Evolutionary conservation across 2,888 invertebrate species (phyloP).

Genomic region (Acleris literana): DNA sequence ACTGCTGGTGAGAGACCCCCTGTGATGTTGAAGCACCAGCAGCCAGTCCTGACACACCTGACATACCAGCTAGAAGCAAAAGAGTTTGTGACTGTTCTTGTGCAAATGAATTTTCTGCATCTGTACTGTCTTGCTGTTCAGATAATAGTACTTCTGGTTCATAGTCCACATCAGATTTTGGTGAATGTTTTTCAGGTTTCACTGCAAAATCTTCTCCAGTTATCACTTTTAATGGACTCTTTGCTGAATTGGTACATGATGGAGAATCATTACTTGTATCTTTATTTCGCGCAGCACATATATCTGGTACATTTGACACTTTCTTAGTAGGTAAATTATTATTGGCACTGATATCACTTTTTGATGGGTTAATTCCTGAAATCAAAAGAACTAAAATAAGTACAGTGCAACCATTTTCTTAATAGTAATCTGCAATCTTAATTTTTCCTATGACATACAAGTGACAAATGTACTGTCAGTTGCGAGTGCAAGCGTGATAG

Average conservation of each 20-base stretch:
- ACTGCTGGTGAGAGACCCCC: conserved; percentile 68
- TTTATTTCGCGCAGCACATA: conserved; percentile 58
- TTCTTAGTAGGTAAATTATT: conserved; percentile 65
- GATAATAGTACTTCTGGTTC: conserved; percentile 78
- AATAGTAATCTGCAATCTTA: no score
- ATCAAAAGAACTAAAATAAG: conserved; percentile 37
- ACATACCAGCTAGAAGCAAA: conserved; percentile 71
- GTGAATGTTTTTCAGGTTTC: conserved; percentile 75
- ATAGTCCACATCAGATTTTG: conserved; percentile 75
- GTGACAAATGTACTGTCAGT: no score
- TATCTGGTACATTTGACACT: conserved; percentile 60
- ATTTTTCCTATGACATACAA: no score
- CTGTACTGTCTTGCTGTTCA: conserved; percentile 72
- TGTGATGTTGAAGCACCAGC: conserved; percentile 73
- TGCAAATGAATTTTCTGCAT: conserved; percentile 63
- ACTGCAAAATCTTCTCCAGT: conserved; percentile 63
- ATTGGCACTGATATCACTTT: conserved; percentile 67
- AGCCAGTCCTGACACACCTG: conserved; percentile 59
- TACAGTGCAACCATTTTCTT: no score
- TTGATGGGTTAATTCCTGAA: conserved; percentile 77
- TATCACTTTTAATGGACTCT: conserved; percentile 65
- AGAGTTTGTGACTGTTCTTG: conserved; percentile 73
- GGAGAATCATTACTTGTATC: conserved; percentile 61
- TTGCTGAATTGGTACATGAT: conserved; percentile 56
- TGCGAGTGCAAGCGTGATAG: no score